Percentiles rank a stretch among this genome's conserved stretches.
Conservation (phyloP, 53 echinoderm and acorn worm genomes). For the Pentamera pediparva region DNA sequence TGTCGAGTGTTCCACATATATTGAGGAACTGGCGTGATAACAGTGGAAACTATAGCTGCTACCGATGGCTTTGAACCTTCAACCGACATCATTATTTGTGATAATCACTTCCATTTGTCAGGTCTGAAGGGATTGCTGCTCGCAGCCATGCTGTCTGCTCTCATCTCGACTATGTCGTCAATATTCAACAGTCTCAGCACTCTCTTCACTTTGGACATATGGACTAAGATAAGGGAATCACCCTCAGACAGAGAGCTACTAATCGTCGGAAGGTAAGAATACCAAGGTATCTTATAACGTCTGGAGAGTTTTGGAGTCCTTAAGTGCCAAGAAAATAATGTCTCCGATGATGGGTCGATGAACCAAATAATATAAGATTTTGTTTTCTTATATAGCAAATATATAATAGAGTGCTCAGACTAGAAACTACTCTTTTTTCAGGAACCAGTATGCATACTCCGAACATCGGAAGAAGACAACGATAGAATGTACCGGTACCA, state of each 20-base stretch:
- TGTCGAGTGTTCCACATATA: not conserved
- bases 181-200: constrained; percentile 75
- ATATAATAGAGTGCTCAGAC: too few species aligned
- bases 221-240: constrained; percentile 43
- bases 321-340: too few species aligned
- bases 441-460: too few species aligned
- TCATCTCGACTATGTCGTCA: constrained; percentile 69
- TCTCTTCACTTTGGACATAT: constrained; percentile 65
- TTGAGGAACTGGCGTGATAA: not conserved
- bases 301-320: not conserved
- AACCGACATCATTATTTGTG: not conserved
- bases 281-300: too few species aligned
- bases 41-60: not conserved
- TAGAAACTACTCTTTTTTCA: constrained; percentile 63
- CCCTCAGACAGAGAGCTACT: constrained; percentile 59
- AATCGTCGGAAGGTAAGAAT: constrained; percentile 60
- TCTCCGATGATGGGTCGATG: too few species aligned
- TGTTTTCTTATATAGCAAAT: too few species aligned
- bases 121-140: constrained; percentile 75
- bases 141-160: constrained; percentile 70
- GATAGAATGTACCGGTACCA: too few species aligned
- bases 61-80: not conserved
- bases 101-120: too few species aligned
- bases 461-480: too few species aligned
- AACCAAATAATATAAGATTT: too few species aligned